Evolutionary conservation across 2,888 invertebrate genomes (phyloP).

Genomic region (Sphecodes monilicornis): DNA sequence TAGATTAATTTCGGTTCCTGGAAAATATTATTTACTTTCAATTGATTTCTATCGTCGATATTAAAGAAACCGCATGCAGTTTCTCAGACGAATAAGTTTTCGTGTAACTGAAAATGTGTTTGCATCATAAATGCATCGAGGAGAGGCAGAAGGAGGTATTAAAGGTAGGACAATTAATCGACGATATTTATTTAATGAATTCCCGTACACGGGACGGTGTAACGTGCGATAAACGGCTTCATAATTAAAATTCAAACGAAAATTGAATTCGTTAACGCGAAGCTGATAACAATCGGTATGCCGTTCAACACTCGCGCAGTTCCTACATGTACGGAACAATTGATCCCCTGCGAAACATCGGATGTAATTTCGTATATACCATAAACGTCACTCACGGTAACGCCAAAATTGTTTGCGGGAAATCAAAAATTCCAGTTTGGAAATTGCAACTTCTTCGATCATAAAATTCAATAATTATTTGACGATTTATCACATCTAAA

Average conservation of each 20-base stretch:
- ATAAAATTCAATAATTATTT: neutral
- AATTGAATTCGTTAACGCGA: conserved; percentile 34
- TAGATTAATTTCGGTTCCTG: neutral
- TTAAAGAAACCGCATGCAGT: neutral
- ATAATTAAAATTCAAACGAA: conserved; percentile 33
- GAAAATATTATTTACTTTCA: neutral
- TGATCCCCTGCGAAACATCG: neutral
- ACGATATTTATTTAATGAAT: conserved; percentile 35
- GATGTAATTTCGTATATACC: neutral
- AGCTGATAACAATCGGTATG: conserved; percentile 25
- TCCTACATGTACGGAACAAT: neutral
- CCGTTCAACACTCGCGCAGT: conserved; percentile 6
- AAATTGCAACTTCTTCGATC: neutral
- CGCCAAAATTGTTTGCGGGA: neutral
- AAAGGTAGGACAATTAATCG: conserved; percentile 17
- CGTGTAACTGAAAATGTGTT: neutral
- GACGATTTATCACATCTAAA: neutral
- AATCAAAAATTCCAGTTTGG: neutral
- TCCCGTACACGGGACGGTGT: neutral
- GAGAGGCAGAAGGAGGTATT: neutral
- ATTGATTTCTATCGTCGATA: neutral
- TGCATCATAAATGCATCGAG: neutral
- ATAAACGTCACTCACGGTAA: neutral
- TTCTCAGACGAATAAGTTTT: neutral
- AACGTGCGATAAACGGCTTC: conserved; percentile 20